Conservation (phyloP, 2,888 invertebrate species). For the Heliconius ethilla region DNA sequence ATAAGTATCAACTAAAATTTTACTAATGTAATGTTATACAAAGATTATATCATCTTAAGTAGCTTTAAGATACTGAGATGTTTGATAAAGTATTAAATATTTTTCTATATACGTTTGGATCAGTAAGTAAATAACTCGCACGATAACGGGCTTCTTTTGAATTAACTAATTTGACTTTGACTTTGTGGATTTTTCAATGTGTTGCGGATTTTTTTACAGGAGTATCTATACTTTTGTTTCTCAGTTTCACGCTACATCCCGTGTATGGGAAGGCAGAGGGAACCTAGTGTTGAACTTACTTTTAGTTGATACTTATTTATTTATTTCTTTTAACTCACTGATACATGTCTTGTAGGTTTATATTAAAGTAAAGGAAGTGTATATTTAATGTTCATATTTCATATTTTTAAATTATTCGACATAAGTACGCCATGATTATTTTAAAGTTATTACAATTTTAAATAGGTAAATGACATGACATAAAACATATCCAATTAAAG, state of each 20-base stretch:
- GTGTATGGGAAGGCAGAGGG: too few relatives aligned
- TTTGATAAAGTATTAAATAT: not conserved
- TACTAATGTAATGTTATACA: not conserved
- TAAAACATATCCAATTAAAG: too few relatives aligned
- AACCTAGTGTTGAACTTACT: too few relatives aligned
- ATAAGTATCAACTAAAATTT: not conserved
- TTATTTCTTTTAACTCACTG: not conserved
- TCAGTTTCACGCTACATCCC: too few relatives aligned
- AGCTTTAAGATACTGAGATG: constrained; percentile 13
- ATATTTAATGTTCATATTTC: not conserved
- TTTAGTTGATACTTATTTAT: not conserved
- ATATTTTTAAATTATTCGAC: not conserved
- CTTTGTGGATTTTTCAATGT: not conserved
- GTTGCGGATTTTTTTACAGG: not conserved
- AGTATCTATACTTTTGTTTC: not conserved
- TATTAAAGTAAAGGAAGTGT: not conserved
- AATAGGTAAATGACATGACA: too few relatives aligned
- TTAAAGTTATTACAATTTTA: too few relatives aligned
- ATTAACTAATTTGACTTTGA: not conserved
- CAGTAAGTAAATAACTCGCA: not conserved
- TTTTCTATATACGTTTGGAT: not conserved
- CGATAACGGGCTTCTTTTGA: not conserved
- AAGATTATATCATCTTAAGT: constrained; percentile 9
- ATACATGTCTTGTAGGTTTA: not conserved
- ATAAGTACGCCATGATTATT: too few relatives aligned